Evolutionary conservation across 2,113 vertebrate genomes (phyloP), one percentile per base, ranked within the genome.

Genomic region (Paedocypris sp.): DNA sequence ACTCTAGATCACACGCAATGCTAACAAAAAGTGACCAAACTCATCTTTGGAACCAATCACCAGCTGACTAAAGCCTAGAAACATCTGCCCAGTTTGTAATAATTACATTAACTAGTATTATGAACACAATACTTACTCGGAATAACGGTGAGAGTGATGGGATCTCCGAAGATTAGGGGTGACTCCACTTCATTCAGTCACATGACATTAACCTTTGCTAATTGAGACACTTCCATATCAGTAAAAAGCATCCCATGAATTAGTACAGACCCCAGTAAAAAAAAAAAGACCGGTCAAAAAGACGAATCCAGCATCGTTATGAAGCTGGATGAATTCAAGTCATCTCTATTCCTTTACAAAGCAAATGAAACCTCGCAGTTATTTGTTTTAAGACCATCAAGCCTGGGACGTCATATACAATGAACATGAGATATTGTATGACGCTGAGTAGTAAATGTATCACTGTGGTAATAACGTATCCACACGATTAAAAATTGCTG

Each of bases 401-500:
- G 33, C 9, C 9, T n/a, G 13, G 4, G 19, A 10, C 3, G 2
- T 3, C 1, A 23, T 1, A 59, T 18, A 59, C 47, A 2, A 6
- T 1, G 7, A 22, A 16, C 10, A 2, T 18, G 9, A 29, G 52
- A 47, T 68, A 53, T 74, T 74, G 72, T 62, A 48, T 58, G 31
- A 51, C 2, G 8, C 12, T 28, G 6, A 47, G n/a, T 23, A 20
- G 6, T 9, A 7, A 39, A 26, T 67, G 5, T 23, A 25, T 31
- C 64, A 73, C 41, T 53, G 70, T 73, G 70, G 19, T 45, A 45
- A 0, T 31, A 49, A 1, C 3, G 2, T n/a, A n/a, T n/a, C 2
- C 2, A 10, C 79, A 80, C 79, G 0, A 51, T 75, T 66, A 74
- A 43, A 75, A 57, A 39, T 1, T 0, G 0, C 62, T 35, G 6